A percentile compares a stretch with the other conserved stretches of the same genome.
These are phyloP conservation scores for Pipistrellus nathusii DNA, from an alignment of 2,797 vertebrate genomes.

Conservation along the genomic window DNA sequence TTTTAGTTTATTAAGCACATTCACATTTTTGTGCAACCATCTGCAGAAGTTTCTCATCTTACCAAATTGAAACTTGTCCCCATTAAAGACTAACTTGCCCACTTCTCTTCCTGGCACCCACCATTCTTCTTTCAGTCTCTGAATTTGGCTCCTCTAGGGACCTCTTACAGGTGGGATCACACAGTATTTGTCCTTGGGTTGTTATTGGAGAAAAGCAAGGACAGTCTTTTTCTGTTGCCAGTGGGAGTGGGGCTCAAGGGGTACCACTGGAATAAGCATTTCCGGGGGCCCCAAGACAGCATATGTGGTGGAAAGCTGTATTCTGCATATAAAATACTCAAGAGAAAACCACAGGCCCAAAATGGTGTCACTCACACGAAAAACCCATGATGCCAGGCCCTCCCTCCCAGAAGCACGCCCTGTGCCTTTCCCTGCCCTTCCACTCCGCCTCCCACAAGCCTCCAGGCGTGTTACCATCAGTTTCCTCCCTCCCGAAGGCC, in stretches of 20 bases:
- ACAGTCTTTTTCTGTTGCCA: background rate
- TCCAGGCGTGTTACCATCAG: too few species aligned
- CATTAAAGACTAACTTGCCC: background rate
- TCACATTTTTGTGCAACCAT: background rate
- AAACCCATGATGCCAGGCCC: too few species aligned
- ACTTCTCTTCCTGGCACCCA: background rate
- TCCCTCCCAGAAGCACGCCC: too few species aligned
- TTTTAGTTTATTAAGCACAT: background rate
- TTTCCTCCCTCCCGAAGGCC: too few species aligned
- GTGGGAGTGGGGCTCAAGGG: background rate
- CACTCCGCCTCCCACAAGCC: too few species aligned
- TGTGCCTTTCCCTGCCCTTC: too few species aligned
- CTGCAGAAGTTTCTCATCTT: constrained; percentile 4
- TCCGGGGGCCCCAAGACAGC: background rate
- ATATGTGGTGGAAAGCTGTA: background rate
- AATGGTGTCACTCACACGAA: too few species aligned
- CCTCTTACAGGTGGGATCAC: background rate
- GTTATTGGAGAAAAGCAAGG: background rate
- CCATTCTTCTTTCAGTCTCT: background rate
- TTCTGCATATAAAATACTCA: too few species aligned
- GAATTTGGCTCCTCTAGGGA: background rate
- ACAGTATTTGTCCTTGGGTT: background rate
- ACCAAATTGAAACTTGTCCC: background rate
- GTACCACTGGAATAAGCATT: background rate
- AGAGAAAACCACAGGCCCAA: too few species aligned